Base-by-base conservation (phyloP, 2,797 vertebrate species). In the Neosilurus hyrtlii region DNA sequence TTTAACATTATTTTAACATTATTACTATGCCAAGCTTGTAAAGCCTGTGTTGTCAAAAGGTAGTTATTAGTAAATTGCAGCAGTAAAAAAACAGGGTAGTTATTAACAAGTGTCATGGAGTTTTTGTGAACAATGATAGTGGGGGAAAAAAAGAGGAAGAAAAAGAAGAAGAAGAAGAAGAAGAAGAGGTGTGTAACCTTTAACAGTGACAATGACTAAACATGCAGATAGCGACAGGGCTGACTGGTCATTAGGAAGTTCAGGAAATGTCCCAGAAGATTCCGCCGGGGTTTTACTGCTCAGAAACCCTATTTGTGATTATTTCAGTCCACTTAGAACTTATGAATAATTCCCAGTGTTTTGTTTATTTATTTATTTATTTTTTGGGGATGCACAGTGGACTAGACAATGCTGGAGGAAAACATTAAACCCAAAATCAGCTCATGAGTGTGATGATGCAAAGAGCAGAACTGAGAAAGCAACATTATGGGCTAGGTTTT, bases 1-100 rank as follows among this genome's bases (percentile, higher is more conserved):
- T 4, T 43, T 43, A 43, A 8, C 43, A 43, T 43, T 43, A 43
- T 43, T 43, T 43, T 43, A 43, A 1, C 43, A 51, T 71, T 51
- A n/a, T 2, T 14, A n/a, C 22, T 51, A 71, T 51, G 4, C 20
- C 22, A 43, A 68, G 18, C 35, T 43, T 37, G 67, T 68, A 22
- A 68, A 68, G 67, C 20, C 9, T 43, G 9, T 15, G 37, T 70
- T 49, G 37, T 49, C 43, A 52, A 15, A 24, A 71, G 7, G 68
- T 15, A 24, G 68, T 14, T 71, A n/a, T 71, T 71, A 71, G 22
- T 71, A 24, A 71, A 49, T 71, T 37, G 3, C 68, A 71, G 68
- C 11, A 51, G 68, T n/a, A 24, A 71, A 52, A 15, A 20, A 5
- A 51, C 22, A 51, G 43, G 67, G 37, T 52, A 51, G 68, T 71